Evolutionary conservation across 2,797 vertebrate genomes (phyloP), one percentile per base, ranked within the genome.

Genomic region (Balearica regulorum): DNA sequence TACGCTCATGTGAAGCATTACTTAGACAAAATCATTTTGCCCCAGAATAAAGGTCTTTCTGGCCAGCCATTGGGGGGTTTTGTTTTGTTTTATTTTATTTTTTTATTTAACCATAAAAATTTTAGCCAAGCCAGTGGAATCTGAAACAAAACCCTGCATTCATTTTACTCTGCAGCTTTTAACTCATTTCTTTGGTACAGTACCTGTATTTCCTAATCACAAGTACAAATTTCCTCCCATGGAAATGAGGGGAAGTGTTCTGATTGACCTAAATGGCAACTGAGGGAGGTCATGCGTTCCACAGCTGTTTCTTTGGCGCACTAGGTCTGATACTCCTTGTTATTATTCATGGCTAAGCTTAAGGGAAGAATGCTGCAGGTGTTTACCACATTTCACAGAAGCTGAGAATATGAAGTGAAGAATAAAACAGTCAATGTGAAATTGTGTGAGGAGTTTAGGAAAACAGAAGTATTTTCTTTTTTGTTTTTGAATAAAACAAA

Each of bases 61-160:
- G 10, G 8, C 2, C 18, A 21, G 1, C 6, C 3, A 18, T 44
- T 62, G 26, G 61, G 1, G 9, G 48, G 13, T 61, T 61, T n/a
- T 13, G 0, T 5, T 33, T 54, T 28, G 11, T 11, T 29, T 28
- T 29, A 3, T 7, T 69, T 7, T 8, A 5, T 31, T 54, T 31
- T 55, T 48, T 60, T 28, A 33, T 60, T 83, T 72, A 65, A 6
- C 10, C 69, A 5, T 25, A 53, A 57, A 4, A 1, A 21, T 60
- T 88, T 75, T 62, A 22, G 9, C 3, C 10, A 66, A 54, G 22
- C 1, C 37, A 71, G 54, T 29, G 26, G 35, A 57, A 49, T 41
- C 31, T 58, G n/a, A 89, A 80, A 53, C 3, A 43, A 16, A n/a
- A 4, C 1, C 8, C 6, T 55, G 4, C 3, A n/a, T 61, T 73